Base-by-base conservation (phyloP, 1,140 invertebrate species). In the Hylaeus volcanicus region DNA sequence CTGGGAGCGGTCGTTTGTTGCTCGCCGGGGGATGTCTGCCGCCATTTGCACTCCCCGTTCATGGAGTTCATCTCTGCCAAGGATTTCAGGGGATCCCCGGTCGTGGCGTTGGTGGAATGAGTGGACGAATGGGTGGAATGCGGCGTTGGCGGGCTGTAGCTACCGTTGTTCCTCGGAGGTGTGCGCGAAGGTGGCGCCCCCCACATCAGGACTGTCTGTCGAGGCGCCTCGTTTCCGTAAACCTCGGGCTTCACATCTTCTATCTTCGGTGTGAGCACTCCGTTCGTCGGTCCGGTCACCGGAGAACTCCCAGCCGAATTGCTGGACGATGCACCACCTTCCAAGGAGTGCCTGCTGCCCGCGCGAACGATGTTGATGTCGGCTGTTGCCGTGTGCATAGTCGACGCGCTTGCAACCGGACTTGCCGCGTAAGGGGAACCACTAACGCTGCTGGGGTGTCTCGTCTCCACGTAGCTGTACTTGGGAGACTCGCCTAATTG, bases 181-280 rank as follows among this genome's bases (percentile, higher is more conserved):
- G 92, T 93, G 65, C 92, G 86, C 5, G 84, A 93, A 60, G 86
- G 95, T 86, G 85, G 95, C 89, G 88, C 91, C 2, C 97, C 97
- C 97, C 97, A 97, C 97, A 97, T 97, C 3, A 98, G 94, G 26
- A 98, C 97, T 1, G 97, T 98, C 92, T 98, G 97, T 39, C 97
- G 93, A 0, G 96, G 95, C 43, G 94, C 93, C 73, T 96, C 95
- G 11, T 81, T 82, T 26, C 91, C 91, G 83, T 94, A 92, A 0
- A 92, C 91, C 41, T 95, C 95, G 0, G 94, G 91, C 81, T 95
- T 95, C 4, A 95, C 94, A 77, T 95, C 95, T 86, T 96, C 95
- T 88, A 95, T 94, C 88, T 96, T 96, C 0, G 95, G 95, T 0
- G 95, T 95, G 15, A 95, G 91, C 15, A 95, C 89, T 0, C 95